Base-by-base conservation (phyloP, 2,888 invertebrate species). In the Hoplodrina blanda region DNA sequence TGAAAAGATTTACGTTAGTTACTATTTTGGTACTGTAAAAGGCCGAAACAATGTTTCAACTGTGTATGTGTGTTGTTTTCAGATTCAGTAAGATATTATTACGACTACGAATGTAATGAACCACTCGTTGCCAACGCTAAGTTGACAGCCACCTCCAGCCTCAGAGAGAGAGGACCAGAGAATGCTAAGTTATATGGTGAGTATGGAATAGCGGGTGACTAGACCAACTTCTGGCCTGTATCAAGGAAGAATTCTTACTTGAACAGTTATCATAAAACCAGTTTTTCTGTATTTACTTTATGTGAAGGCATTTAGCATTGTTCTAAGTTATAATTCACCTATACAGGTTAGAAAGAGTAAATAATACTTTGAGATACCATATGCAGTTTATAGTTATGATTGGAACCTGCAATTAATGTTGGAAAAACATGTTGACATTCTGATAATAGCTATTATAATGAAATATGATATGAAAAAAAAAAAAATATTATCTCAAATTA, bases 161-260 rank as follows among this genome's bases (percentile, higher is more conserved):
- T 98, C 73, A 96, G 97, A 62, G 98, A 98, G 85, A 96, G 98
- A 90, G 98, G 98, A 73, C 97, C 99, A n/a, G 97, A 98, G 76
- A 98, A 98, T 96, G 98, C 98, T 50, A 96, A 97, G 88, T 96
- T 99, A 86, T 97, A 98, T 96, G 98, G 98, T 98, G 97, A 97
- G 97, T 87, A 60, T 66, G 25, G 19, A 53, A 44, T 15, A 69
- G 69, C 57, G 59, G 65, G 69, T 15, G 15, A 52, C 6, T 57
- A 25, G 15, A 49, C 15, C 13, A 60, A 66, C 17, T 61, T 68
- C 53, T 70, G 72, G 56, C 64, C 56, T 72, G 62, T 56, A 56
- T 4, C 4, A 37, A 55, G 41, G 11, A 30, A 52, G 10, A 56
- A 57, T 30, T 76, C 8, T 67, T 56, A 65, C 50, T 37, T 5